Evolutionary conservation across 1,140 invertebrate genomes (phyloP).

Genomic region (Ganaspis sp.): DNA sequence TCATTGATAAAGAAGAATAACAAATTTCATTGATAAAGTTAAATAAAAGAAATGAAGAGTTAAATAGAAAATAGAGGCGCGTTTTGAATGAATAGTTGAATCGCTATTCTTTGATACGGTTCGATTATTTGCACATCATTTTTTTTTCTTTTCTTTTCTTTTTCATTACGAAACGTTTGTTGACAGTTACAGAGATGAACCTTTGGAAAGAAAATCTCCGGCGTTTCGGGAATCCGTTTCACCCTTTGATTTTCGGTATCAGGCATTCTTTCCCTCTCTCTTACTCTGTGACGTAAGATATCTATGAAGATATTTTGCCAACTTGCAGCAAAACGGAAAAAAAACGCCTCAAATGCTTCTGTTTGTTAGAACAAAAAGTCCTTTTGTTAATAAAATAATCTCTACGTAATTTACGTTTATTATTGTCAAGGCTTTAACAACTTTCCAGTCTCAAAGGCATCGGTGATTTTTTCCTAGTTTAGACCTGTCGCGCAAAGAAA

Average conservation of each 20-base stretch:
- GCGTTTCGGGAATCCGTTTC: slow-evolving; percentile 3
- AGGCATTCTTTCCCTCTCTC: slow-evolving; percentile 59
- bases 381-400: slow-evolving; percentile 17
- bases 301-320: slow-evolving; percentile 64
- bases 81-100: slow-evolving; percentile 32
- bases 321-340: slow-evolving; percentile 29
- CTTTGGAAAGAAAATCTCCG: not conserved
- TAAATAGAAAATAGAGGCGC: slow-evolving; percentile 9
- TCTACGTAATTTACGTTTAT: slow-evolving; percentile 21
- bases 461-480: not conserved
- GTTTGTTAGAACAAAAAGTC: no score
- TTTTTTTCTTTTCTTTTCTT: slow-evolving; percentile 28
- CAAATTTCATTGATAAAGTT: not conserved
- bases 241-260: slow-evolving; percentile 53
- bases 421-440: slow-evolving; percentile 24
- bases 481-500: slow-evolving; percentile 2
- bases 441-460: slow-evolving; percentile 18
- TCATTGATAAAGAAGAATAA: not conserved
- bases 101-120: slow-evolving; percentile 40
- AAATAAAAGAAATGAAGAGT: slow-evolving; percentile 25
- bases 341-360: not conserved
- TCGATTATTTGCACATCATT: slow-evolving; percentile 56
- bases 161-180: not conserved
- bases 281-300: slow-evolving; percentile 66
- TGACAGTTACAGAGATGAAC: not conserved